Evolutionary conservation across 2,113 vertebrate species (phyloP).

Genomic region (Meleagris gallopavo): DNA sequence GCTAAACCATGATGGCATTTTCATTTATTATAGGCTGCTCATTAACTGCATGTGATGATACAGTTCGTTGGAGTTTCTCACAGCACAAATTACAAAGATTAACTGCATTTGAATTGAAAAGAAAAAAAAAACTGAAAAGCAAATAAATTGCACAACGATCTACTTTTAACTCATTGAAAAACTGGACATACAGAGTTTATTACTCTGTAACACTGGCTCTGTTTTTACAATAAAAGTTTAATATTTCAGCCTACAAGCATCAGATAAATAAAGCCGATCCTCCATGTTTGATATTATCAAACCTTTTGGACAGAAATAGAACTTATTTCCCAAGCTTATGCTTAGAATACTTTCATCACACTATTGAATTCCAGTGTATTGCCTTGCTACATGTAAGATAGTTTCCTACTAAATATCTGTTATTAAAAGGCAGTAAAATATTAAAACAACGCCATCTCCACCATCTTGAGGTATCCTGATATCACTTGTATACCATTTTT

Average conservation of each 20-base stretch:
- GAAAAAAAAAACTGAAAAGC: not conserved
- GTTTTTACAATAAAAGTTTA: not conserved
- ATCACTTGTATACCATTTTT: not conserved
- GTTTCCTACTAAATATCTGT: not conserved
- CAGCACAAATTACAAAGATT: constrained; percentile 70
- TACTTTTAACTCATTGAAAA: not conserved
- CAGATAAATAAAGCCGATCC: not conserved
- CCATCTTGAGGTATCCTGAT: not conserved
- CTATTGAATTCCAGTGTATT: not conserved
- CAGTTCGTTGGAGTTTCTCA: constrained; percentile 70
- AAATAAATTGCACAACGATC: not conserved
- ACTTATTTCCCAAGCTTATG: not conserved
- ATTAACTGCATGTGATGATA: constrained; percentile 67
- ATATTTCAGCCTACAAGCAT: not conserved
- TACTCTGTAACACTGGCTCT: not conserved
- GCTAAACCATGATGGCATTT: constrained; percentile 67
- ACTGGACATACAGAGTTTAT: not conserved
- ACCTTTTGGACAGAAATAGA: accelerated
- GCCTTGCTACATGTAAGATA: not conserved
- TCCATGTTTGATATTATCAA: not conserved
- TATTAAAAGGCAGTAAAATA: not conserved
- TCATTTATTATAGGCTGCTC: constrained; percentile 70
- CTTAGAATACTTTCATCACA: not conserved
- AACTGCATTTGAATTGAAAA: constrained; percentile 32
- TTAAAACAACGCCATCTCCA: not conserved